Conservation (phyloP, 2,797 vertebrate species). For the Hydrolagus colliei region DNA sequence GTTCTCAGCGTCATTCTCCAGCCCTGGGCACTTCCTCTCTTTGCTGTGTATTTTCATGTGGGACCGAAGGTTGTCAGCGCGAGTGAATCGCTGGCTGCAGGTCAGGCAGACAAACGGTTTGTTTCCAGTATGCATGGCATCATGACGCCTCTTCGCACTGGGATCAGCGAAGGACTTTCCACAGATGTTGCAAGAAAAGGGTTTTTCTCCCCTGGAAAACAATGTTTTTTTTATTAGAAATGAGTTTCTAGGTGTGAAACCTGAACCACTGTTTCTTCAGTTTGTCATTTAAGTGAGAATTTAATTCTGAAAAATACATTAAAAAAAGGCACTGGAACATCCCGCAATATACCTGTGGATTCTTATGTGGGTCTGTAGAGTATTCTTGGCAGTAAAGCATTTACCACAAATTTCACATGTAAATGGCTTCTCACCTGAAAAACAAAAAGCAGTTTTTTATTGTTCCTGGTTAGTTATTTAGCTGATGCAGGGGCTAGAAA, state of each 20-base stretch:
- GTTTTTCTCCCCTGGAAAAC: slow-evolving; percentile 84
- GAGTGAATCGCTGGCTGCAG: slow-evolving; percentile 81
- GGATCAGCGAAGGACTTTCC: slow-evolving; percentile 87
- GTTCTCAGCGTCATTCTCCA: not conserved
- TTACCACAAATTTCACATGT: slow-evolving; percentile 98
- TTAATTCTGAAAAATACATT: not conserved
- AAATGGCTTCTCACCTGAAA: slow-evolving; percentile 89
- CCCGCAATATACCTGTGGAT: slow-evolving; percentile 75
- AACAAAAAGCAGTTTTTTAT: slow-evolving; percentile 20
- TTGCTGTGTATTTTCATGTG: slow-evolving; percentile 88
- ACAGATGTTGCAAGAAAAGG: slow-evolving; percentile 77
- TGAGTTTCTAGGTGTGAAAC: not conserved
- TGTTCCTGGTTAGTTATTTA: too few relatives aligned
- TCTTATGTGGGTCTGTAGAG: slow-evolving; percentile 90
- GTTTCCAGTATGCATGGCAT: slow-evolving; percentile 84
- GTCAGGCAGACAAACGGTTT: slow-evolving; percentile 82
- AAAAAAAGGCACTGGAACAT: not conserved
- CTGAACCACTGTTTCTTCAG: not conserved
- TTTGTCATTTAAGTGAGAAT: not conserved
- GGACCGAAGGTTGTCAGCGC: slow-evolving; percentile 85
- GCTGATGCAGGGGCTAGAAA: too few relatives aligned
- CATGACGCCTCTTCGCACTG: slow-evolving; percentile 84
- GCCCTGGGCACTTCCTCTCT: slow-evolving; percentile 56
- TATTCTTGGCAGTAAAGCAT: slow-evolving; percentile 92
- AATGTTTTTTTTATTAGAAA: not conserved